Conservation (phyloP, 2,888 invertebrate species). For the Drosophila demipolita region DNA sequence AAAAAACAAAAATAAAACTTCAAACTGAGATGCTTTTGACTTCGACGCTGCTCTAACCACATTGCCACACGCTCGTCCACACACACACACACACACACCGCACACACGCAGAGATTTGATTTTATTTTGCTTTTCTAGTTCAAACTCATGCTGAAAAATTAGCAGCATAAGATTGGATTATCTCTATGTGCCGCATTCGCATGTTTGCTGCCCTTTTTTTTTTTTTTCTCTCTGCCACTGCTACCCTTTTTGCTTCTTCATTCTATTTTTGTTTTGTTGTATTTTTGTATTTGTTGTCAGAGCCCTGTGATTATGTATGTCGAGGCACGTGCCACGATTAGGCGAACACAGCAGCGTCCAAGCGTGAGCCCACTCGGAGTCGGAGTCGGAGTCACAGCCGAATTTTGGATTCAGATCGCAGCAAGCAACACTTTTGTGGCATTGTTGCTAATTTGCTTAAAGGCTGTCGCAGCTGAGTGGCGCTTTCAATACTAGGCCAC, state of each 20-base stretch:
- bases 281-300: slow-evolving; percentile 44
- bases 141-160: slow-evolving; percentile 72
- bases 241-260: slow-evolving; percentile 43
- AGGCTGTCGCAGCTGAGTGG: slow-evolving; percentile 51
- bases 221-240: slow-evolving; percentile 8
- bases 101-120: slow-evolving; percentile 60
- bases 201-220: slow-evolving; percentile 38
- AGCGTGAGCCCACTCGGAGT: slow-evolving; percentile 61
- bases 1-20: slow-evolving; percentile 5
- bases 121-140: slow-evolving; percentile 57
- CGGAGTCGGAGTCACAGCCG: slow-evolving; percentile 11
- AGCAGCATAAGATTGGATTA: slow-evolving; percentile 82
- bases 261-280: slow-evolving; percentile 1
- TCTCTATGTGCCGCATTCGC: slow-evolving; percentile 63
- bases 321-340: slow-evolving; percentile 78
- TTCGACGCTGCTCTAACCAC: slow-evolving; percentile 59
- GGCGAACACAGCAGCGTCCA: slow-evolving; percentile 69
- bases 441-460: slow-evolving; percentile 75
- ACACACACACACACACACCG: slow-evolving; percentile 41
- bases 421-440: slow-evolving; percentile 58
- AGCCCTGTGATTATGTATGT: slow-evolving; percentile 78
- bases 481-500: slow-evolving; percentile 13
- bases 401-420: slow-evolving; percentile 21
- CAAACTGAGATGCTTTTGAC: slow-evolving; percentile 18
- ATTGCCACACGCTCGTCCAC: slow-evolving; percentile 74